Conservation (phyloP, 2,797 vertebrate species). For the Rhinoraja longicauda region DNA sequence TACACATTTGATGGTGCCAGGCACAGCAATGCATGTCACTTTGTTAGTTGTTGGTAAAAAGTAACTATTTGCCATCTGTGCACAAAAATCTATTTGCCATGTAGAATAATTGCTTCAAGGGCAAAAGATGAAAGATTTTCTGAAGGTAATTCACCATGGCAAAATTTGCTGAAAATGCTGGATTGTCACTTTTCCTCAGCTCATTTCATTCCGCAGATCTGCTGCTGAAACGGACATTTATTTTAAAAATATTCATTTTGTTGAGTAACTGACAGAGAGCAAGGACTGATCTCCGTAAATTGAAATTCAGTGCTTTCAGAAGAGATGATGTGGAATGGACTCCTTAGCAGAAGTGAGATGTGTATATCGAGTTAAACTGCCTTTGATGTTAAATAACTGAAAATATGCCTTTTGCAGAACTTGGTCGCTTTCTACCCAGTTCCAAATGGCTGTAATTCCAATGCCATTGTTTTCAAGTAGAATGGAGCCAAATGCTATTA, state of each 20-base stretch:
- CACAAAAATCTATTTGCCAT: slow-evolving; percentile 24
- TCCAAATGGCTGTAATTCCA: background rate
- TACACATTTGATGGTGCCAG: background rate
- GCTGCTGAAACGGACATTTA: background rate
- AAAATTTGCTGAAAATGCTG: background rate
- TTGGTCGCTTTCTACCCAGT: background rate
- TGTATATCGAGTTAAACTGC: background rate
- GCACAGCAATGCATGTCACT: background rate
- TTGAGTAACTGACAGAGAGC: background rate
- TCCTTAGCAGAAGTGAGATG: slow-evolving; percentile 40
- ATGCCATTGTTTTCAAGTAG: background rate
- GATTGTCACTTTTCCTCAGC: background rate
- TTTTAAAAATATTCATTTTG: slow-evolving; percentile 13
- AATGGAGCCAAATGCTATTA: background rate
- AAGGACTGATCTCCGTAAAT: slow-evolving; percentile 39
- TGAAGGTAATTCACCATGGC: rapidly evolving
- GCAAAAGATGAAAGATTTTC: background rate
- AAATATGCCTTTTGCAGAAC: background rate
- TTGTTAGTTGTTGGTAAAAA: background rate
- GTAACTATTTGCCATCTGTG: background rate
- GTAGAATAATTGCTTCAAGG: background rate
- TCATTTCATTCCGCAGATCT: slow-evolving; percentile 39
- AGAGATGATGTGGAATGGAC: slow-evolving; percentile 40
- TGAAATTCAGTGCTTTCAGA: slow-evolving; percentile 10
- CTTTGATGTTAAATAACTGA: slow-evolving; percentile 11